Conservation (phyloP, 2,797 vertebrate species). For the Sebastes diaconus region DNA sequence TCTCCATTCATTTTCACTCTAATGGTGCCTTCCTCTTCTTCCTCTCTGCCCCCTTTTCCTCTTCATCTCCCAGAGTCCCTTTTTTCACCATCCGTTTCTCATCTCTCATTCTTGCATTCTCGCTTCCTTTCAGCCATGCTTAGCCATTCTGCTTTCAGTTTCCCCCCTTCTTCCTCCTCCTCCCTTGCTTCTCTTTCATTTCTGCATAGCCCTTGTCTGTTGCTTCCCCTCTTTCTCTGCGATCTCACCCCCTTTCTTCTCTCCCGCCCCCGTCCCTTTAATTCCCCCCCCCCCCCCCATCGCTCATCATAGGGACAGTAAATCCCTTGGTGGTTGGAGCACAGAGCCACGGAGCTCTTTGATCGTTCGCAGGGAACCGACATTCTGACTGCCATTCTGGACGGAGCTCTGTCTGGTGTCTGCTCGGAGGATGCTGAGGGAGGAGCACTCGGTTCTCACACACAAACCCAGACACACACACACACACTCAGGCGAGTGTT, state of each 20-base stretch:
- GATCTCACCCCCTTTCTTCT: slow-evolving; percentile 63
- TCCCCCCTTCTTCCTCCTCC: slow-evolving; percentile 33
- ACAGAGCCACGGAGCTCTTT: slow-evolving; percentile 70
- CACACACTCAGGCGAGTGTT: slow-evolving; percentile 7
- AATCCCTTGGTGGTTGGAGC: slow-evolving; percentile 74
- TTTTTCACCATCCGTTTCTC: slow-evolving; percentile 55
- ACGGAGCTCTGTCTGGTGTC: slow-evolving; percentile 60
- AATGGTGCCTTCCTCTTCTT: slow-evolving; percentile 60
- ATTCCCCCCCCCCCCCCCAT: slow-evolving; percentile 57
- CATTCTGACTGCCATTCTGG: slow-evolving; percentile 66
- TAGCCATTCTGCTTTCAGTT: slow-evolving; percentile 67
- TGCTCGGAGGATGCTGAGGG: slow-evolving; percentile 37
- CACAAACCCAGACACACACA: slow-evolving; percentile 11
- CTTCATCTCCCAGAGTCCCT: slow-evolving; percentile 54
- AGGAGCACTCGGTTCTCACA: slow-evolving; percentile 29
- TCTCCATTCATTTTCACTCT: slow-evolving; percentile 63
- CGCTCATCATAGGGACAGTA: slow-evolving; percentile 73
- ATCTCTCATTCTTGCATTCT: slow-evolving; percentile 55
- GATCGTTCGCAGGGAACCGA: slow-evolving; percentile 66
- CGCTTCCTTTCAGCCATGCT: slow-evolving; percentile 70
- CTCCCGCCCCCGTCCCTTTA: slow-evolving; percentile 54
- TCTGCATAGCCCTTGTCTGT: slow-evolving; percentile 56
- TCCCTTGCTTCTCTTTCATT: slow-evolving; percentile 62
- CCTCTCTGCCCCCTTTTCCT: slow-evolving; percentile 32
- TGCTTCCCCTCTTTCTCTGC: slow-evolving; percentile 58